Base-by-base conservation (phyloP, 1,140 invertebrate genomes). In the Gonatopus flavifemur region DNA sequence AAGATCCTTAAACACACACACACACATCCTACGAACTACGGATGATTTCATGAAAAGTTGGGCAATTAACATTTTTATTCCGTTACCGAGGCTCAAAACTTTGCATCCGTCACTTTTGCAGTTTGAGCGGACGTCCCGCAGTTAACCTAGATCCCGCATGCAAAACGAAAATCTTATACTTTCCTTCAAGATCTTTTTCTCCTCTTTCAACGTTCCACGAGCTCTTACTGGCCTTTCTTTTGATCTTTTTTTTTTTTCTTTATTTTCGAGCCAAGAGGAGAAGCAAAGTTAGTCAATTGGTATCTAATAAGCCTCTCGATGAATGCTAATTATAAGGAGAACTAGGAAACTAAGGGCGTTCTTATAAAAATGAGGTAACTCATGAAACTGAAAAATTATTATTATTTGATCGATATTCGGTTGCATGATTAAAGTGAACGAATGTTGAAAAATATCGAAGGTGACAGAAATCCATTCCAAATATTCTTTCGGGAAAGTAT, bases 11-110 rank as follows among this genome's bases (percentile, higher is more conserved):
- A n/a, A n/a, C n/a, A n/a, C n/a, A n/a, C n/a, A n/a, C n/a, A n/a
- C n/a, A n/a, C n/a, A n/a, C n/a, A n/a, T n/a, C n/a, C n/a, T n/a
- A n/a, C n/a, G n/a, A n/a, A n/a, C n/a, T n/a, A 2, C 15, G 9
- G 19, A 12, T 30, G 39, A 46, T 28, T 55, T 58, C 43, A 43
- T 57, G 49, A 54, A 44, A 49, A 49, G 40, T 41, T 45, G 24
- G 32, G 16, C 41, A 55, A 42, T 44, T 21, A 33, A 18, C 42
- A 44, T 57, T 57, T 56, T 58, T 43, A 52, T 41, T 52, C 51
- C 39, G 18, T 52, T 2, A 13, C 10, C 10, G 12, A n/a, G 22
- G 22, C 7, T 40, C 36, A 10, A 33, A 56, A 56, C 30, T 55
- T 48, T 20, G 20, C 40, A 13, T n/a, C n/a, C 38, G 20, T 8